A percentile compares a stretch with the other conserved stretches of the same genome.
phyloP scores from a whole-genome alignment of 2,113 vertebrate genomes.

The Xenotilapia caudafasciata region DNA sequence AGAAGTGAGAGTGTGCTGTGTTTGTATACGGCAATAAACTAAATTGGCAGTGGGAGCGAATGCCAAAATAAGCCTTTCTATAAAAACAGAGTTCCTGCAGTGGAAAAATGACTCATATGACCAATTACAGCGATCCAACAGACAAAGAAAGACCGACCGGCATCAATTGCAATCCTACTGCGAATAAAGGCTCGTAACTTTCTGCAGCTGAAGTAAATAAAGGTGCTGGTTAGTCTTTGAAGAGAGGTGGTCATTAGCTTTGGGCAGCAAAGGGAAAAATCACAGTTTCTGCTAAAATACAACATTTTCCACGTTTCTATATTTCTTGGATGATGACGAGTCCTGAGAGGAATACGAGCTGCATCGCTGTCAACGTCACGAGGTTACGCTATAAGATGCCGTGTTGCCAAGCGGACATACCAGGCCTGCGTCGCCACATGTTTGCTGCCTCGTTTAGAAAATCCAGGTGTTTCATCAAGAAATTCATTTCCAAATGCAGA shows the following conservation, averaged over 20 bases:
- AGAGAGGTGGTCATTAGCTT: neutral
- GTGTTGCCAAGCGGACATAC: neutral
- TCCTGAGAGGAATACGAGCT: neutral
- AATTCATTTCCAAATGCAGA: neutral
- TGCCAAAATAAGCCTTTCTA: neutral
- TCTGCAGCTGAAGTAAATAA: neutral
- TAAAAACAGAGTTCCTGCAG: neutral
- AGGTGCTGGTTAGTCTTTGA: neutral
- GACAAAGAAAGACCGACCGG: neutral
- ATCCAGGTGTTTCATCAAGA: accelerated
- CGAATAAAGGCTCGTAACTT: neutral
- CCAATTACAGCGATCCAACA: neutral
- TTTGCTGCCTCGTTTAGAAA: neutral
- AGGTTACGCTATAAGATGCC: neutral
- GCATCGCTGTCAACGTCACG: neutral
- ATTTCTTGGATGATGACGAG: neutral
- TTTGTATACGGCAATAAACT: neutral
- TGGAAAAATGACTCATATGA: neutral
- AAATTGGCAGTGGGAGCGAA: neutral
- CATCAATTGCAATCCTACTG: neutral
- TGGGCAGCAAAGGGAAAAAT: neutral
- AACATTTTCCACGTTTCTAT: neutral
- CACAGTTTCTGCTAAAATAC: neutral
- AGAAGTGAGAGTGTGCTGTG: neutral
- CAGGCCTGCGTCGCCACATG: neutral